Evolutionary conservation across 2,888 invertebrate genomes (phyloP).

Genomic region (Alloplasta piceator): DNA sequence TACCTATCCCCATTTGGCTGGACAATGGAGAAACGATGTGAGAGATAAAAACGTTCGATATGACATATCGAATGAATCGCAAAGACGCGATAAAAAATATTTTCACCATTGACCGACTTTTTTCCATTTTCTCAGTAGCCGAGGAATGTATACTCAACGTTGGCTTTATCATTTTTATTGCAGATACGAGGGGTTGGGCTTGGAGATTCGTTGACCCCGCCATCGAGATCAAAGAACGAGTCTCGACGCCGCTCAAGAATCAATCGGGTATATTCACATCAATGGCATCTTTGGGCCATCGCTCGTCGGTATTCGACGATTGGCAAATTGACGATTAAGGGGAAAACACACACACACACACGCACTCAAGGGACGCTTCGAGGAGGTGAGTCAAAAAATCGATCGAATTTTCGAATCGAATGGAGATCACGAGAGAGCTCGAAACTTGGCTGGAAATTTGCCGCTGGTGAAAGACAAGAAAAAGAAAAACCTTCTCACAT

Average conservation of each 20-base stretch:
- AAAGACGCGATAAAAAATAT: conserved; percentile 3
- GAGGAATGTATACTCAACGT: conserved; percentile 21
- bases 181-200: conserved; percentile 51
- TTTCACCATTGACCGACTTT: conserved; percentile 25
- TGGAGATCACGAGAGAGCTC: conserved; percentile 28
- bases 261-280: conserved; percentile 12
- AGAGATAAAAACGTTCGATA: not conserved
- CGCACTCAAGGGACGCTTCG: not conserved
- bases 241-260: conserved; percentile 50
- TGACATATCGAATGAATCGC: not conserved
- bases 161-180: conserved; percentile 50
- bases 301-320: conserved; percentile 1
- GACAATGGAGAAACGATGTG: no score
- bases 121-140: not conserved
- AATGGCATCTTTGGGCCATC: conserved; percentile 49
- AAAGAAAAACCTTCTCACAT: conserved; percentile 33
- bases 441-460: conserved; percentile 27
- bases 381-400: conserved; percentile 24
- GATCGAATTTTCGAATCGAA: conserved; percentile 34
- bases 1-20: no score
- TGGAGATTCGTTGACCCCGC: conserved; percentile 52
- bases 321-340: conserved; percentile 47
- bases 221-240: conserved; percentile 55
- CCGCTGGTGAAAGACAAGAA: conserved; percentile 6
- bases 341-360: conserved; percentile 12